These are phyloP conservation scores for Coregonus ussuriensis DNA, from an alignment of 2,797 vertebrate genomes.

Conservation along the genomic window DNA sequence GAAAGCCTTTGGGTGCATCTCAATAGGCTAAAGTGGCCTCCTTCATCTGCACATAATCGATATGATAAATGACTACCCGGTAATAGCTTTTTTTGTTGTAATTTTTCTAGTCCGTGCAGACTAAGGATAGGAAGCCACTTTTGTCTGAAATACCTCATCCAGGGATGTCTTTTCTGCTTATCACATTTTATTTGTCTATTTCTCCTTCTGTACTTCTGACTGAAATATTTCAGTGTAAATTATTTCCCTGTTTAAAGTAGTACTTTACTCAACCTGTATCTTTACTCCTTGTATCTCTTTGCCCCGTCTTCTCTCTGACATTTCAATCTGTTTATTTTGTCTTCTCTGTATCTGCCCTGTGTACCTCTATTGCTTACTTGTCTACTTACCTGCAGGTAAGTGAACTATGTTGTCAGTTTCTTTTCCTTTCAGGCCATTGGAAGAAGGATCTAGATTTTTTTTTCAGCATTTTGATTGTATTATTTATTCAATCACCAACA, in stretches of 20 bases:
- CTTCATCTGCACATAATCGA: background rate
- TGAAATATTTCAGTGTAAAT: background rate
- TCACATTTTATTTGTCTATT: background rate
- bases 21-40: background rate
- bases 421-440: background rate
- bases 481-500: slow-evolving; percentile 1
- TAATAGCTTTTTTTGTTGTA: background rate
- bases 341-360: background rate
- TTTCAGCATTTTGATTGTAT: background rate
- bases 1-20: background rate
- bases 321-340: background rate
- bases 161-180: background rate
- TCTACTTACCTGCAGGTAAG: slow-evolving; percentile 17
- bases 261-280: too few species aligned
- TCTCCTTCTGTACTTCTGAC: background rate
- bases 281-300: background rate
- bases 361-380: background rate
- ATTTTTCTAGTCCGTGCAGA: background rate
- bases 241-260: background rate
- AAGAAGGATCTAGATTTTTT: background rate
- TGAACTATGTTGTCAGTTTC: background rate
- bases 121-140: background rate
- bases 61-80: background rate
- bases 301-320: background rate
- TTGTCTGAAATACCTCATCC: background rate